phyloP scores from a whole-genome alignment of 1,140 invertebrate species.

The Bombyx mori region ASM3026992v2 NC_085110.1:10118501-10119000 shows the following conservation, averaged over 20 bases:
- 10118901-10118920: conserved; percentile 66
- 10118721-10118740: conserved; percentile 68
- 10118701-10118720: conserved; percentile 44
- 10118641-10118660: background rate
- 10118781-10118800: conserved; percentile 51
- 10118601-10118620: conserved; percentile 2
- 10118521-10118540: no score
- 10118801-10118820: conserved; percentile 37
- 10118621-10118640: conserved; percentile 5
- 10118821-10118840: conserved; percentile 71
- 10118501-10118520: no score
- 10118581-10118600: no score
- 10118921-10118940: conserved; percentile 68
- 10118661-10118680: no score
- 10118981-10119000: conserved; percentile 66
- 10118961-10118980: conserved; percentile 66
- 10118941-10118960: conserved; percentile 63
- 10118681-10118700: conserved; percentile 45
- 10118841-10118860: conserved; percentile 64
- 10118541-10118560: no score
- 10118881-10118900: conserved; percentile 58
- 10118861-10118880: conserved; percentile 33
- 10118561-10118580: no score
- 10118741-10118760: conserved; percentile 67
- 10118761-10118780: conserved; percentile 71